phyloP scores from a whole-genome alignment of 1,140 invertebrate species.

The Sesamia nonagrioides region DNA sequence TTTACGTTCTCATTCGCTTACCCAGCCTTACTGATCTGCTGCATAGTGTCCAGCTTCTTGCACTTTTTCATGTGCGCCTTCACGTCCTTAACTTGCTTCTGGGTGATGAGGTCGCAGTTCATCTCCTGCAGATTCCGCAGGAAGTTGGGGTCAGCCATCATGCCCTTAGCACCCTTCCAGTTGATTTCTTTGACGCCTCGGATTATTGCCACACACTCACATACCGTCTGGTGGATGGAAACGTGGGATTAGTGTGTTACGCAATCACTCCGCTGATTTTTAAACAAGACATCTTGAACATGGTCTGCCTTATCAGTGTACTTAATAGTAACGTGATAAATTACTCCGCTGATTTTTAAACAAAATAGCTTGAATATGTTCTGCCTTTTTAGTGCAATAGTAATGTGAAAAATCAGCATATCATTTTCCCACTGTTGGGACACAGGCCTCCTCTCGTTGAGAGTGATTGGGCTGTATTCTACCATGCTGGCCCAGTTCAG shows the following conservation, averaged over 20 bases:
- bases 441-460: too few relatives aligned
- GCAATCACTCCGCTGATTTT: background rate
- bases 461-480: too few relatives aligned
- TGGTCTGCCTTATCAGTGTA: too few relatives aligned
- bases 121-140: conserved; percentile 93
- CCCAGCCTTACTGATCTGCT: conserved; percentile 93
- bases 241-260: background rate
- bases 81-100: conserved; percentile 91
- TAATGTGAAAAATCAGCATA: too few relatives aligned
- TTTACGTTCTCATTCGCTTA: conserved; percentile 44
- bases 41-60: conserved; percentile 92
- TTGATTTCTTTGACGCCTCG: conserved; percentile 94
- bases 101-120: conserved; percentile 94
- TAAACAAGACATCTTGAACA: too few relatives aligned
- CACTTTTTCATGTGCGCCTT: conserved; percentile 91
- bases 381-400: too few relatives aligned
- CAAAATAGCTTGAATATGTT: too few relatives aligned
- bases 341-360: background rate
- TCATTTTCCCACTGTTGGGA: too few relatives aligned
- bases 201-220: conserved; percentile 95
- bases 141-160: conserved; percentile 97
- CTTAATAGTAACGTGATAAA: too few relatives aligned
- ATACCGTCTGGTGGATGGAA: conserved; percentile 88
- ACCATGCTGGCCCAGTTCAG: too few relatives aligned
- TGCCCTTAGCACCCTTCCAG: conserved; percentile 96